These are phyloP conservation scores for Rhabdornis inornatus DNA, from an alignment of 2,113 vertebrate genomes.

Conservation along the genomic window DNA sequence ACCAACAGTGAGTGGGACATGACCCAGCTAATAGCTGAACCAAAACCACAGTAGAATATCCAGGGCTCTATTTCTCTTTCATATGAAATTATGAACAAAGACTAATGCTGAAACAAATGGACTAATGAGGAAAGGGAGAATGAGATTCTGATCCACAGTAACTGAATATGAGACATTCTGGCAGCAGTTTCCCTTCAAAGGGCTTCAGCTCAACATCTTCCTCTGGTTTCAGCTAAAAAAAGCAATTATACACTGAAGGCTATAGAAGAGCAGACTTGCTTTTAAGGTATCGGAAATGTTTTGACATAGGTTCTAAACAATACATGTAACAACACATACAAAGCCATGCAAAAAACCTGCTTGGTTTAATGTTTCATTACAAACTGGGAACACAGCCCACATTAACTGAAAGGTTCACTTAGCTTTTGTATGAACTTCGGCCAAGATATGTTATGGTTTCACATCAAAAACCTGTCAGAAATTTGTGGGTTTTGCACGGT, in stretches of 20 bases:
- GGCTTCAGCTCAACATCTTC: background rate
- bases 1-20: background rate
- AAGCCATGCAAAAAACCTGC: background rate
- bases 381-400: background rate
- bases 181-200: background rate
- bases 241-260: background rate
- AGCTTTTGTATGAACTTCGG: background rate
- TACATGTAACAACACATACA: background rate
- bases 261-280: background rate
- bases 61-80: background rate
- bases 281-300: background rate
- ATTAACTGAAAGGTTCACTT: background rate
- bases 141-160: background rate
- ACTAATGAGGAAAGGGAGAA: background rate
- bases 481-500: background rate
- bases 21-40: background rate
- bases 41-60: background rate
- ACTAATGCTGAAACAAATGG: background rate
- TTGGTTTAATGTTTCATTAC: background rate
- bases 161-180: background rate
- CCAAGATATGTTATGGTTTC: background rate
- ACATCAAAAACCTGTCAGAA: slow-evolving; percentile 24
- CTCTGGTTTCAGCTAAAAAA: background rate
- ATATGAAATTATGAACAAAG: background rate
- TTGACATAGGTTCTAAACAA: background rate